Percentiles rank a stretch among this genome's conserved stretches.
Conservation (phyloP, 2,113 vertebrate genomes). For the Taurulus bubalis region DNA sequence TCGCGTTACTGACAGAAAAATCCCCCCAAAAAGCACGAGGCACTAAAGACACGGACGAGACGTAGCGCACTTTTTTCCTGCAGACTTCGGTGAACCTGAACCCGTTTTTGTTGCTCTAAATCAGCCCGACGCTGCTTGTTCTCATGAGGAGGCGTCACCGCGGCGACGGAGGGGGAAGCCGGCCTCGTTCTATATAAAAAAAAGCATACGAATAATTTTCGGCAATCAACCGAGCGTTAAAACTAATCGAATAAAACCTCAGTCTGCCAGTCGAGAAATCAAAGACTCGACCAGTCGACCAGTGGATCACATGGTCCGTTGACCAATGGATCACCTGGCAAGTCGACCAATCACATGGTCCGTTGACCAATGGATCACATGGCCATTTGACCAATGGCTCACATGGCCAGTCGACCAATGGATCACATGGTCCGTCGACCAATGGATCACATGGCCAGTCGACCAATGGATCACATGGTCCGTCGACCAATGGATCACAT, state of each 20-base stretch:
- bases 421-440: too few species aligned
- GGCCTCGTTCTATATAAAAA: constrained; percentile 27
- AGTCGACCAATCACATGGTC: too few species aligned
- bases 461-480: too few species aligned
- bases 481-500: too few species aligned
- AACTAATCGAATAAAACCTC: constrained; percentile 32
- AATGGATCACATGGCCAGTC: too few species aligned
- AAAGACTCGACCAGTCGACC: constrained; percentile 17
- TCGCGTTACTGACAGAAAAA: neutral
- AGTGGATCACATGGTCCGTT: too few species aligned
- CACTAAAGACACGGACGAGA: neutral
- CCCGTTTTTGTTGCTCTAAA: neutral
- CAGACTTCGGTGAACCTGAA: constrained; percentile 45
- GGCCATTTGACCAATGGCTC: too few species aligned
- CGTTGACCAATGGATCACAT: too few species aligned
- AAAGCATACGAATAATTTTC: constrained; percentile 44
- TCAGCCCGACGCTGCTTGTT: constrained; percentile 32
- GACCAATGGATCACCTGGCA: too few species aligned
- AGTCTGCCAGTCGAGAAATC: constrained; percentile 23
- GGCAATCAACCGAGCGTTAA: constrained; percentile 19
- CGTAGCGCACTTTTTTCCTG: neutral
- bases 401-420: too few species aligned
- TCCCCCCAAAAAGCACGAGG: neutral
- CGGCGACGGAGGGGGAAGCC: neutral
- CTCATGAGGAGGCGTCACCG: constrained; percentile 41